Percentiles rank a stretch among this genome's conserved stretches.
Evolutionary conservation across 2,113 vertebrate species (phyloP).

Genomic region (Telmatochromis sp.): DNA sequence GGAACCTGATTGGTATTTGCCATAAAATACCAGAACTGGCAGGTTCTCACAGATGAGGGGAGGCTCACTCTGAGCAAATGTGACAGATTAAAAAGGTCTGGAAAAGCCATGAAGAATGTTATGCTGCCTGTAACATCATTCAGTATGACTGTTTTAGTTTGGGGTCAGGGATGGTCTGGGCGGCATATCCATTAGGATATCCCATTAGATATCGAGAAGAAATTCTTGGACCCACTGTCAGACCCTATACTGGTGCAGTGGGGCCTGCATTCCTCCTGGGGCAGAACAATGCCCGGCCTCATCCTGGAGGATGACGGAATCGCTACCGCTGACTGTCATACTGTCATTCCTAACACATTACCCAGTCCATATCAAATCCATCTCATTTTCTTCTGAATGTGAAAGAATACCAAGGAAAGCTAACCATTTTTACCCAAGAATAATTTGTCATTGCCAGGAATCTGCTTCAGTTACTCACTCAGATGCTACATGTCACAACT

Average conservation of each 20-base stretch:
- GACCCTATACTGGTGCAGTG: background rate
- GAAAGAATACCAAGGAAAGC: background rate
- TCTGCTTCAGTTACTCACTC: background rate
- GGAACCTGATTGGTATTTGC: background rate
- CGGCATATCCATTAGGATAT: background rate
- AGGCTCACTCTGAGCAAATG: background rate
- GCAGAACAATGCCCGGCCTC: fast-evolving
- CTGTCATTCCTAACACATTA: background rate
- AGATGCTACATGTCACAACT: background rate
- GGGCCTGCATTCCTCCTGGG: background rate
- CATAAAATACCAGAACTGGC: background rate
- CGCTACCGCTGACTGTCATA: background rate
- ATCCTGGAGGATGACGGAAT: background rate
- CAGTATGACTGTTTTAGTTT: background rate
- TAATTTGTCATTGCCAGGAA: background rate
- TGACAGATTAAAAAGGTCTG: background rate
- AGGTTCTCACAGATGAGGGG: background rate
- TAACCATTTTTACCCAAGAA: background rate
- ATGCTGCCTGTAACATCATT: background rate
- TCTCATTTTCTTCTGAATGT: background rate
- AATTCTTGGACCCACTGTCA: background rate
- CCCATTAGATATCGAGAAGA: background rate
- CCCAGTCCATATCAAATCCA: background rate
- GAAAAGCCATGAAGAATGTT: background rate
- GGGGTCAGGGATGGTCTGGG: background rate